Conservation (phyloP, 2,797 vertebrate species). For the Esox lucius region DNA sequence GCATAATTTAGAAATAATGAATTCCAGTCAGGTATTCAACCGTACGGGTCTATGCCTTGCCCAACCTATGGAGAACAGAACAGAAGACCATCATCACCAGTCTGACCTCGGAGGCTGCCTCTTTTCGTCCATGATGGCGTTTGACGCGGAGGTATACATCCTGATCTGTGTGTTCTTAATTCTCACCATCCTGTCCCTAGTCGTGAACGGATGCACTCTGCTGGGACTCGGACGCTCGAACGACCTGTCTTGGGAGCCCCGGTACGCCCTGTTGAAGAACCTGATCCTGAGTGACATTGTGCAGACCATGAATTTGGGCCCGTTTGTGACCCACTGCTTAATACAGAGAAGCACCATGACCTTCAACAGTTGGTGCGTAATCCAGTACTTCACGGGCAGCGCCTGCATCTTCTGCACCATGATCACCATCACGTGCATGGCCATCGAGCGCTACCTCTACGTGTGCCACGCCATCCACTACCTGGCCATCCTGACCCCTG, state of each 20-base stretch:
- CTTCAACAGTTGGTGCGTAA: slow-evolving; percentile 54
- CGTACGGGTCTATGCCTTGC: background rate
- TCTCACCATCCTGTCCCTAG: slow-evolving; percentile 47
- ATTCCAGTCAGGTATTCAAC: background rate
- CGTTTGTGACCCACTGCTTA: slow-evolving; percentile 52
- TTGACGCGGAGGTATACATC: background rate
- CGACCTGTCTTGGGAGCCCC: slow-evolving; percentile 62
- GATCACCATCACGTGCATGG: slow-evolving; percentile 66
- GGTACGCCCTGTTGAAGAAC: slow-evolving; percentile 56
- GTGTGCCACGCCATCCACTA: slow-evolving; percentile 65
- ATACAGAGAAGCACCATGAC: slow-evolving; percentile 40
- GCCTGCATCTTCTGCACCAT: slow-evolving; percentile 55
- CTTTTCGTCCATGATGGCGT: slow-evolving; percentile 48
- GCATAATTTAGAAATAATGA: background rate
- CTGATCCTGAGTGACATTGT: slow-evolving; percentile 62
- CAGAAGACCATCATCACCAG: background rate
- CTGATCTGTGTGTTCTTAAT: slow-evolving; percentile 36
- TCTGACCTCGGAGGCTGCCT: slow-evolving; percentile 34
- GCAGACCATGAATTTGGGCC: slow-evolving; percentile 50
- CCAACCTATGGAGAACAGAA: slow-evolving; percentile 19
- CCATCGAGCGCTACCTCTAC: slow-evolving; percentile 68
- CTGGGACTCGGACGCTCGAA: slow-evolving; percentile 40
- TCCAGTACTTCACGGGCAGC: slow-evolving; percentile 54
- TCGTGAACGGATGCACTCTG: slow-evolving; percentile 45
- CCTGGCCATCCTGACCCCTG: slow-evolving; percentile 47